These are phyloP conservation scores for Rhopalosiphum maidis DNA, from an alignment of 1,140 invertebrate species.

Conservation along the genomic window DNA sequence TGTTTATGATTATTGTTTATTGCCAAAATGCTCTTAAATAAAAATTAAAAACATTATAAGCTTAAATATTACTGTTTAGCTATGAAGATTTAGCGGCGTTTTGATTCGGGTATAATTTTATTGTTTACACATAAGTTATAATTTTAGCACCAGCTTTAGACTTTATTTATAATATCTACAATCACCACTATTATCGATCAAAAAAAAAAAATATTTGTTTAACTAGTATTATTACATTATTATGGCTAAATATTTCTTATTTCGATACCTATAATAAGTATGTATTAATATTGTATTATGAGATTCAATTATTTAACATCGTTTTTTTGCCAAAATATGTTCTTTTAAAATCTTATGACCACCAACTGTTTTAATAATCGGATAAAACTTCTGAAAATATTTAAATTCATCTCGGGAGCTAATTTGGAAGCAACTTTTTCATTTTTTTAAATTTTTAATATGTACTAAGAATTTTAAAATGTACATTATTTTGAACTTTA, in stretches of 20 bases:
- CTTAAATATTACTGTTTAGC: neutral
- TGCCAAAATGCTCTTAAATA: neutral
- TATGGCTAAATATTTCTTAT: too few relatives aligned
- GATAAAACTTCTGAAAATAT: neutral
- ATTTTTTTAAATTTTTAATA: neutral
- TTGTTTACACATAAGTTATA: too few relatives aligned
- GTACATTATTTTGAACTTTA: neutral
- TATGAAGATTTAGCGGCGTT: too few relatives aligned
- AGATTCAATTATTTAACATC: too few relatives aligned
- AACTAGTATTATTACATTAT: too few relatives aligned
- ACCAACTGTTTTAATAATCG: neutral
- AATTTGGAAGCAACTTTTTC: neutral
- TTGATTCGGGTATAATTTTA: too few relatives aligned
- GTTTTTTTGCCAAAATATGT: neutral
- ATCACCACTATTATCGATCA: too few relatives aligned
- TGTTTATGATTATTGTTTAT: neutral
- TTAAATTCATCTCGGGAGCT: neutral
- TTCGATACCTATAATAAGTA: too few relatives aligned
- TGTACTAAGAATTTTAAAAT: neutral
- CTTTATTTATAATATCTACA: too few relatives aligned
- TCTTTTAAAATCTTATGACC: neutral
- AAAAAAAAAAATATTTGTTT: too few relatives aligned
- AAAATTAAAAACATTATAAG: neutral
- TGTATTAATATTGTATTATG: too few relatives aligned
- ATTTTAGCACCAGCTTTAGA: too few relatives aligned